phyloP scores from a whole-genome alignment of 2,888 invertebrate species.

The Archips crataeganus region DNA sequence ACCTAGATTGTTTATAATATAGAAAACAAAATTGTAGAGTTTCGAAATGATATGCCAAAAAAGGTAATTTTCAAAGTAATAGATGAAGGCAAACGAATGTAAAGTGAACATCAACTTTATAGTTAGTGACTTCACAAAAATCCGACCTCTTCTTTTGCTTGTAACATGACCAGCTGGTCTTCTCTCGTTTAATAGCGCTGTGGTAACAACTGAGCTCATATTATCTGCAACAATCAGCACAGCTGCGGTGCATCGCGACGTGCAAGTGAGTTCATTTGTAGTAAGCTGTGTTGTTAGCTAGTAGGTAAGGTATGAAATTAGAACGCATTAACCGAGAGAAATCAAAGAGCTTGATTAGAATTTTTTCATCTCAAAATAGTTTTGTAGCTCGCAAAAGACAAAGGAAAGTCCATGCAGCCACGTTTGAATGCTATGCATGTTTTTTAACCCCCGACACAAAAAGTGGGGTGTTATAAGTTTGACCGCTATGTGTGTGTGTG shows the following conservation, averaged over 20 bases:
- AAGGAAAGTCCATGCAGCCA: no score
- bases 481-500: no score
- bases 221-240: constrained; percentile 7
- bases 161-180: background rate
- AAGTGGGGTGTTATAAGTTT: no score
- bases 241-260: background rate
- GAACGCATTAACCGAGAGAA: background rate
- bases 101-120: no score
- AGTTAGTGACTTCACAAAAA: background rate
- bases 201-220: constrained; percentile 2
- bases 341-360: background rate
- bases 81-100: no score
- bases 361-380: background rate
- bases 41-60: no score
- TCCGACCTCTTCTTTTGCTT: background rate
- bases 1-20: no score
- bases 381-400: no score
- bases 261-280: constrained; percentile 7
- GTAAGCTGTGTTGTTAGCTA: constrained; percentile 1
- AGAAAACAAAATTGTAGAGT: no score
- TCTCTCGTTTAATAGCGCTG: background rate
- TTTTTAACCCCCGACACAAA: no score
- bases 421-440: no score
- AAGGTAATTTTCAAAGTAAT: no score
- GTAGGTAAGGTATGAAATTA: background rate